phyloP scores from a whole-genome alignment of 2,797 vertebrate genomes.

The Galaxias olidus region DNA sequence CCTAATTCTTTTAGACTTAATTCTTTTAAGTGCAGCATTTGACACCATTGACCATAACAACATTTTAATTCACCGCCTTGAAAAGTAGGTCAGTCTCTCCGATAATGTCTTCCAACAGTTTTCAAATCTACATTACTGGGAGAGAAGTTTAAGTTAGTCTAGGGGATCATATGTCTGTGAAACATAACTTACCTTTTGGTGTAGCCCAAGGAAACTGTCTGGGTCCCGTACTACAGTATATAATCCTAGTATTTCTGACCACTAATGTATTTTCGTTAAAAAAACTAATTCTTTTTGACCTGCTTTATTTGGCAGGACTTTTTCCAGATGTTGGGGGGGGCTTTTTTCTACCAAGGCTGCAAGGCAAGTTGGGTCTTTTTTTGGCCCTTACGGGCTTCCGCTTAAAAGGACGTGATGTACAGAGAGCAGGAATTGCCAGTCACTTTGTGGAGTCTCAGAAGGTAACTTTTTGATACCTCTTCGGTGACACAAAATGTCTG shows the following conservation, averaged over 20 bases:
- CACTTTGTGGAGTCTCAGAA: conserved; percentile 90
- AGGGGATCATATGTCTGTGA: neutral
- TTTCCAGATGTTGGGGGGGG: conserved; percentile 97
- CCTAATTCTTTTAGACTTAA: too few relatives aligned
- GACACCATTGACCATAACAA: too few relatives aligned
- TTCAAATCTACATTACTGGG: too few relatives aligned
- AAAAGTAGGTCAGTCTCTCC: too few relatives aligned
- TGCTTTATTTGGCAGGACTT: conserved; percentile 79
- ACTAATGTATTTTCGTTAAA: too few relatives aligned
- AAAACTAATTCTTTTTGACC: too few relatives aligned
- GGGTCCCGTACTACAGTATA: too few relatives aligned
- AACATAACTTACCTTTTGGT: neutral
- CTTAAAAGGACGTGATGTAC: conserved; percentile 91
- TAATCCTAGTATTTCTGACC: too few relatives aligned
- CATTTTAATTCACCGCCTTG: too few relatives aligned
- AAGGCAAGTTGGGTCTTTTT: conserved; percentile 87
- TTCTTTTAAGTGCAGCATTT: too few relatives aligned
- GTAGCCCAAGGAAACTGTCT: neutral
- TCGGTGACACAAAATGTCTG: conserved; percentile 19
- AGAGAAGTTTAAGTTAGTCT: too few relatives aligned
- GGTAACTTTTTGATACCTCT: conserved; percentile 64
- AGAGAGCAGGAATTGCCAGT: conserved; percentile 87
- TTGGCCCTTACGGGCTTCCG: conserved; percentile 91
- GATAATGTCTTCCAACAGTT: too few relatives aligned
- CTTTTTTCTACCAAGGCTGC: conserved; percentile 91